Base-by-base conservation (phyloP, 2,888 invertebrate genomes). In the Tortrix viridana region DNA sequence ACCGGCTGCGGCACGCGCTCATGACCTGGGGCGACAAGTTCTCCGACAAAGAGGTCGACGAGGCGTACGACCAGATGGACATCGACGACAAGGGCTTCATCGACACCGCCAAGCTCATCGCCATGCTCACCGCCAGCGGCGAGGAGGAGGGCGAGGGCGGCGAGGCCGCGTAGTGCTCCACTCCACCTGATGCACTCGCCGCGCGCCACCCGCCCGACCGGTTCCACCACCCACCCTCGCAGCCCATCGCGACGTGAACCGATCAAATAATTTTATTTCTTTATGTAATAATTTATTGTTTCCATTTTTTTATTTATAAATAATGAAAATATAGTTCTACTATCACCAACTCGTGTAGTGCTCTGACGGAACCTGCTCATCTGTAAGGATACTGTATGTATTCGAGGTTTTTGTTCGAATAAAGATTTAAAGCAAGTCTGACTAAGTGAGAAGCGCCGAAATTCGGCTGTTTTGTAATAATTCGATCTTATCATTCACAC, bases 1-100 rank as follows among this genome's bases (percentile, higher is more conserved):
- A 97, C 85, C 95, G 94, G 94, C 95, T 98, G 92, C 96, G 97
- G 92, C 96, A 97, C 91, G 96, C 97, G 76, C 94, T 98, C 85
- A 96, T 97, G 95, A 97, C 96, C 92, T 98, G 96, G 95, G 98
- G 98, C 74, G 98, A 98, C 85, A 98, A 97, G 93, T 98, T 98
- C 95, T 93, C 95, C 87, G 93, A 94, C 79, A 95, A 96, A 85
- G 97, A 98, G 88, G 96, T 96, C 81, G 97, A 97, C 88, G 97
- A 98, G 85, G 97, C 97, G 70, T 97, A 95, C 93, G 97, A 97
- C 92, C 96, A 97, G 92, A 97, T 98, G 95, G 96, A 96, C 67
- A 96, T 98, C 85, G 98, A 98, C 91, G 96, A 96, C 88, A 95
- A 96, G 82, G 97, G 97, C 86, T 95, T 94, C 93, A 97, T 98